Evolutionary conservation across 2,888 invertebrate genomes (phyloP).

Genomic region (Teleiodes luculella): DNA sequence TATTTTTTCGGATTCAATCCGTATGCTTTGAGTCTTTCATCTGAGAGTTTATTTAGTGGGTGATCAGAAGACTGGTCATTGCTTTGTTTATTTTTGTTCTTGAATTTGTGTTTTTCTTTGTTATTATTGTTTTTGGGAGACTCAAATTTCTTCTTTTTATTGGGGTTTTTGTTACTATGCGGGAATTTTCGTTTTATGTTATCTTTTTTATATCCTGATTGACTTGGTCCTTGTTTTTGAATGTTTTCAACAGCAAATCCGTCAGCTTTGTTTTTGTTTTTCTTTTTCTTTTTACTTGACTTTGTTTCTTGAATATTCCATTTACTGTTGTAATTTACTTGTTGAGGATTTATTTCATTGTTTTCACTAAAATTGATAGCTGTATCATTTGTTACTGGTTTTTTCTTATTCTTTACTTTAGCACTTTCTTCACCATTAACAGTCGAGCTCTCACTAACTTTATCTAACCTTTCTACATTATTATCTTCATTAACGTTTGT

Average conservation of each 20-base stretch:
- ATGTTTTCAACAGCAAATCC: conserved; percentile 42
- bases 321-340: conserved; percentile 14
- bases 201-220: conserved; percentile 24
- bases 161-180: conserved; percentile 21
- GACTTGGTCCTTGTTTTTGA: conserved; percentile 38
- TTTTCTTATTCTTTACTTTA: not conserved
- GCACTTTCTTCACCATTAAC: not conserved
- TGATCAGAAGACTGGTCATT: conserved; percentile 40
- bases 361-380: not conserved
- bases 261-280: conserved; percentile 37
- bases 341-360: not conserved
- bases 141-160: conserved; percentile 35
- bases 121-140: conserved; percentile 22
- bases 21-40: conserved; percentile 92
- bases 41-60: conserved; percentile 77
- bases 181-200: conserved; percentile 20
- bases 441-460: not conserved
- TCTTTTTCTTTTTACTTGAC: conserved; percentile 29
- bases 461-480: not conserved
- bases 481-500: not conserved
- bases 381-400: conserved; percentile 11
- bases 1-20: conserved; percentile 95
- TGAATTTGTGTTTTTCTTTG: conserved; percentile 36
- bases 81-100: conserved; percentile 38
- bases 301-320: not conserved